phyloP scores from a whole-genome alignment of 2,888 invertebrate species.

The Pyrocoelia pectoralis region DNA sequence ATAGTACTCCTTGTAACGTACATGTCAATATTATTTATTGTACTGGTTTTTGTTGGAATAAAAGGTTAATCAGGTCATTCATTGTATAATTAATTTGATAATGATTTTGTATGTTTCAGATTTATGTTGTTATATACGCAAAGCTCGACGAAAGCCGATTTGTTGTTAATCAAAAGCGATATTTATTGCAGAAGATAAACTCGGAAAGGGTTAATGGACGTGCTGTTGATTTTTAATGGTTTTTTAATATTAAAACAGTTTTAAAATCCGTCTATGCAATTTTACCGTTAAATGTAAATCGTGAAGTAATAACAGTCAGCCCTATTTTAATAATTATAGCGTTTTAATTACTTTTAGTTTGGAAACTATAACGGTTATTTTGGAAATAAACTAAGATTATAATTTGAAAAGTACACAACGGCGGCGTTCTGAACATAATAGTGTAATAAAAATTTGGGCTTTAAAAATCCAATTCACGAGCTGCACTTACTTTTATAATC shows the following conservation, averaged over 20 bases:
- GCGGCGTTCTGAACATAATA: background rate
- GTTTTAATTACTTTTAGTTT: slow-evolving; percentile 1
- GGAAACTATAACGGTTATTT: slow-evolving; percentile 1
- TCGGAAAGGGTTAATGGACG: background rate
- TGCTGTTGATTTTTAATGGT: background rate
- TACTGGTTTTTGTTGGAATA: slow-evolving; percentile 45
- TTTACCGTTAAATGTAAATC: background rate
- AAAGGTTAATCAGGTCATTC: slow-evolving; percentile 41
- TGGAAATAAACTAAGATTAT: background rate
- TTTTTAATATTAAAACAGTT: background rate
- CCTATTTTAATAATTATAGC: background rate
- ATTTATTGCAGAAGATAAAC: background rate
- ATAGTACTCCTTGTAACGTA: slow-evolving; percentile 49
- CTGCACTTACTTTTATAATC: slow-evolving; percentile 32
- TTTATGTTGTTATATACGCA: background rate
- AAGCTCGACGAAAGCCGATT: background rate
- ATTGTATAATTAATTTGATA: background rate
- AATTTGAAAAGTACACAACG: background rate
- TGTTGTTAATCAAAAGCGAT: background rate
- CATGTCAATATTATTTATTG: slow-evolving; percentile 42
- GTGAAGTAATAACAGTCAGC: background rate
- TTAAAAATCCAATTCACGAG: slow-evolving; percentile 29
- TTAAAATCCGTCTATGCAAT: background rate
- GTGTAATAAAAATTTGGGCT: background rate
- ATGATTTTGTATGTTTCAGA: background rate